phyloP scores from a whole-genome alignment of 1,140 invertebrate genomes.

The Polypedilum vanderplanki region DNA sequence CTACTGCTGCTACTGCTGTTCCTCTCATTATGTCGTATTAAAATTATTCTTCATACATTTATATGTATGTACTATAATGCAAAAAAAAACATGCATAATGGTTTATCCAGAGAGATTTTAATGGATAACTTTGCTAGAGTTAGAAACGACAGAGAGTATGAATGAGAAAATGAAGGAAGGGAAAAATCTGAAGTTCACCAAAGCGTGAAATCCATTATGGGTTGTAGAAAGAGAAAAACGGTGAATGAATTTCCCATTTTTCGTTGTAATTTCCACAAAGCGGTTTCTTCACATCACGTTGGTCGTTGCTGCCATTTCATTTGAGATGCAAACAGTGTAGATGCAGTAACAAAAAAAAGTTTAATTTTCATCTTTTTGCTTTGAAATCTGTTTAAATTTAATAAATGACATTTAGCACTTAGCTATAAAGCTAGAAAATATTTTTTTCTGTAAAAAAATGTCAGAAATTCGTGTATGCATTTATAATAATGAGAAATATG shows the following conservation, averaged over 20 bases:
- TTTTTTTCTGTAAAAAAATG: too few relatives aligned
- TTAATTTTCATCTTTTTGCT: too few relatives aligned
- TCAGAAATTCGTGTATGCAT: too few relatives aligned
- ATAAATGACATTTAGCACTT: too few relatives aligned
- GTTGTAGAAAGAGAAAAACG: not conserved
- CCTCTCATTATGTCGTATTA: slow-evolving; percentile 8
- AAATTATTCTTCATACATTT: not conserved
- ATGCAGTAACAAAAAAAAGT: not conserved
- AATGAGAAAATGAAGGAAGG: not conserved
- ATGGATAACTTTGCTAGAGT: not conserved
- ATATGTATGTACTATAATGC: too few relatives aligned
- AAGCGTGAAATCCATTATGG: slow-evolving; percentile 4
- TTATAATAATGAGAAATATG: too few relatives aligned
- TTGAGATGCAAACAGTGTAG: not conserved
- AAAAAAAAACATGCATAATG: not conserved
- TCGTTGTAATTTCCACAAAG: slow-evolving; percentile 11
- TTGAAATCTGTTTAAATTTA: too few relatives aligned
- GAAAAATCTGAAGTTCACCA: not conserved
- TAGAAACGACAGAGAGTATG: not conserved
- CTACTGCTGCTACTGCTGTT: too few relatives aligned
- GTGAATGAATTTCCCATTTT: slow-evolving; percentile 11
- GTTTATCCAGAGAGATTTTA: slow-evolving; percentile 6
- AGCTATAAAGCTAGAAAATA: too few relatives aligned
- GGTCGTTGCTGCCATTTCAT: not conserved
- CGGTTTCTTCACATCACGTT: slow-evolving; percentile 11